Evolutionary conservation across 2,113 vertebrate species (phyloP).

Genomic region (Thunnus maccoyii): DNA sequence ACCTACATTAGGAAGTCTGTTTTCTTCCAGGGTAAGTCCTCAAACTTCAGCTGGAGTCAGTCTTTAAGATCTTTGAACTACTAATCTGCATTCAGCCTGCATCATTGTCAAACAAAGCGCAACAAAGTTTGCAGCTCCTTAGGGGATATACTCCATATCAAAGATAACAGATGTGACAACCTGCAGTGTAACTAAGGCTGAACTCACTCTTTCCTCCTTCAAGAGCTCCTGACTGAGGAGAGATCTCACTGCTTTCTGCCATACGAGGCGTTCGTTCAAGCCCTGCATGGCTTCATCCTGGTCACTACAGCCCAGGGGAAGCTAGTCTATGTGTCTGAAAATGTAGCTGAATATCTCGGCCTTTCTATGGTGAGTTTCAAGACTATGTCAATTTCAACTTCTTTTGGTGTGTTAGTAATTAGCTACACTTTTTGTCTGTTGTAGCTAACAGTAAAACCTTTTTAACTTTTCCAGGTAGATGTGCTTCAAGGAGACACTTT

Average conservation of each 20-base stretch:
- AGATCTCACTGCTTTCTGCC: constrained; percentile 30
- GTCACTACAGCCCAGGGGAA: constrained; percentile 79
- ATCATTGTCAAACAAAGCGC: constrained; percentile 14
- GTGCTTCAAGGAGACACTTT: constrained; percentile 82
- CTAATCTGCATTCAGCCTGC: constrained; percentile 1
- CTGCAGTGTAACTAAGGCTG: constrained; percentile 14
- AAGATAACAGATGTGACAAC: constrained; percentile 31
- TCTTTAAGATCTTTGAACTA: constrained; percentile 19
- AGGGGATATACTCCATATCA: not conserved
- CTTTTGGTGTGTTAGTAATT: not conserved
- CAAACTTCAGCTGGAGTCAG: not conserved
- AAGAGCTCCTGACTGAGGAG: constrained; percentile 56
- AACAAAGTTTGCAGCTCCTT: constrained; percentile 4
- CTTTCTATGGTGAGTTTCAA: constrained; percentile 85
- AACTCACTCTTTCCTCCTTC: constrained; percentile 26
- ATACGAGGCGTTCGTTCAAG: constrained; percentile 81
- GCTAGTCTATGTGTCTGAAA: constrained; percentile 89
- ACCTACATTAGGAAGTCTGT: constrained; percentile 84
- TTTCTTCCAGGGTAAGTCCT: constrained; percentile 74
- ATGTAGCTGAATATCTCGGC: constrained; percentile 86
- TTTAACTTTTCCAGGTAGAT: constrained; percentile 73
- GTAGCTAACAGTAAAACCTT: constrained; percentile 2
- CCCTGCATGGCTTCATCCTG: constrained; percentile 88
- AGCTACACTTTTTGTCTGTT: not conserved
- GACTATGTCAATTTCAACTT: not conserved